Base-by-base conservation (phyloP, 1,140 invertebrate genomes). In the Lepidurus couesii region DNA sequence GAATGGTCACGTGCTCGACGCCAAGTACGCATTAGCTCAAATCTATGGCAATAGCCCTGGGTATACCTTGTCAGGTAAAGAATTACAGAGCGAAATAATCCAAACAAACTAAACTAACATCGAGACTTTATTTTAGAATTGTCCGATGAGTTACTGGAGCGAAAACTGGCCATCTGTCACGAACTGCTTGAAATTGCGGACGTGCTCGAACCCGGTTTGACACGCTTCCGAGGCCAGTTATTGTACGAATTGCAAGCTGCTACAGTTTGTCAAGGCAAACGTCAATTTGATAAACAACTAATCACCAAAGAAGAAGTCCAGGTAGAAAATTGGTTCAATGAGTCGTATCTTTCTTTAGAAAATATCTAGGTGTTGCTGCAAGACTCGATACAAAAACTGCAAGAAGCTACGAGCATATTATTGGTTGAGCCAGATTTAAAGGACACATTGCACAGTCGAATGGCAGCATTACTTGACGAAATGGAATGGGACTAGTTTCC, bases 151-250 rank as follows among this genome's bases (percentile, higher is more conserved):
- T 83, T 87, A 2, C 81, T 92, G 0, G 84, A 87, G 73, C 84
- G 90, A n/a, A 91, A 92, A 84, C 85, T 90, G 47, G 84, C 88
- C 11, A 84, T 92, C 0, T 91, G 90, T 77, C 84, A 89, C 42
- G 90, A 92, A 80, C 83, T 92, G 0, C 81, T 92, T 3, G 86
- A 89, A 75, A 81, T 91, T 43, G 86, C 89, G 8, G 87, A 90
- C 75, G 84, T 88, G 45, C 83, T 92, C 75, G 89, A 90, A 73
- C 89, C 90, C 74, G 92, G 91, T 80, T 91, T 92, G 82, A 89
- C 88, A 24, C 86, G 92, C 73, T 84, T 91, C 10, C 85, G 91
- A 7, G 90, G 90, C 0, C 86, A 87, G 11, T 84, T 92, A 42
- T 84, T 91, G 0, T 86, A 90, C 34, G 90, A 91, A 81, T 82